Evolutionary conservation across 2,797 vertebrate species (phyloP).

Genomic region (Pteropus rufus): DNA sequence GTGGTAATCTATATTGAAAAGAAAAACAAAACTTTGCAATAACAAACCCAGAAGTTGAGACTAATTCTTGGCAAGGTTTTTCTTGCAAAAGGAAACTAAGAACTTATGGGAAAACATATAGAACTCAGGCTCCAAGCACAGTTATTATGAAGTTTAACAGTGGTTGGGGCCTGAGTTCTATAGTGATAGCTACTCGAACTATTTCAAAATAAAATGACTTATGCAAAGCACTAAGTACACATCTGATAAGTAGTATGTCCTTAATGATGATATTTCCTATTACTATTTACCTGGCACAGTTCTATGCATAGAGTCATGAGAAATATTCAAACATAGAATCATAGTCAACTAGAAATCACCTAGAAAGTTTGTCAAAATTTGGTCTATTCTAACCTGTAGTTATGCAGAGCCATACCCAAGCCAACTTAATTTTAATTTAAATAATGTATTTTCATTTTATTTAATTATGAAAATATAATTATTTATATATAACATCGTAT

Average conservation of each 20-base stretch:
- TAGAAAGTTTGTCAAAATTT: neutral
- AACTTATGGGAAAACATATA: neutral
- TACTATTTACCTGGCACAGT: neutral
- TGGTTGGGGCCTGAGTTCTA: neutral
- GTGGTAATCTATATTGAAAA: neutral
- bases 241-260: neutral
- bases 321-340: neutral
- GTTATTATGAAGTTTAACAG: neutral
- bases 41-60: neutral
- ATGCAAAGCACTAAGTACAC: neutral
- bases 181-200: neutral
- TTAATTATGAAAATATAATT: neutral
- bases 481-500: neutral
- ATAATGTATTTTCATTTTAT: neutral
- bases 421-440: neutral
- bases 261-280: neutral
- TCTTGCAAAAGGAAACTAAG: neutral
- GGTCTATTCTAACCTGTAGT: neutral
- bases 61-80: neutral
- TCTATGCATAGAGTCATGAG: neutral
- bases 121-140: neutral
- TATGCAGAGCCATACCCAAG: neutral
- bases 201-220: neutral
- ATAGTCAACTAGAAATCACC: neutral
- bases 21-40: neutral